phyloP scores from a whole-genome alignment of 2,888 invertebrate genomes.

The Didymodactylos carnosus region DNA sequence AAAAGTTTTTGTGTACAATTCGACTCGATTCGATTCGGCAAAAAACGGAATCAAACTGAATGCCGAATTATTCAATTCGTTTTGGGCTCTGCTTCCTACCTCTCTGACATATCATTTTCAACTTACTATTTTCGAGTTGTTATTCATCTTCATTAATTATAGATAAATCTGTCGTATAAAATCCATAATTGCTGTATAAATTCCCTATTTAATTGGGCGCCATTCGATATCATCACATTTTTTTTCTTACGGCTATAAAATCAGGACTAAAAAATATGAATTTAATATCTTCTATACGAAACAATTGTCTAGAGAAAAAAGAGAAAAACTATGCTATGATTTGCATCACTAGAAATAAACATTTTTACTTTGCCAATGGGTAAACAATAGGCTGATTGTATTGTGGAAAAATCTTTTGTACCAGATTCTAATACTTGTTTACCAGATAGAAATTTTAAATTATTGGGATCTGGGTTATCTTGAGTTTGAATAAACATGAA shows the following conservation, averaged over 20 bases:
- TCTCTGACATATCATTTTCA: no score
- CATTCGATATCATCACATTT: conserved; percentile 65
- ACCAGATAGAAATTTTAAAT: conserved; percentile 84
- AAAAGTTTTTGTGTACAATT: no score
- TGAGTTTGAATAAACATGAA: conserved; percentile 86
- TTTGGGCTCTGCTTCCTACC: no score
- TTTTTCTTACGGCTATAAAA: conserved; percentile 86
- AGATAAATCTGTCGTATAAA: conserved; percentile 78
- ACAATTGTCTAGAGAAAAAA: conserved; percentile 46
- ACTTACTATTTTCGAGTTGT: background rate
- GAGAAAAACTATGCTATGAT: background rate
- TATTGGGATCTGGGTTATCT: conserved; percentile 96
- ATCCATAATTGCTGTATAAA: conserved; percentile 94
- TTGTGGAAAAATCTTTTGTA: conserved; percentile 75
- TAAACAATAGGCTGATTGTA: conserved; percentile 56
- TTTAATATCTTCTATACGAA: conserved; percentile 81
- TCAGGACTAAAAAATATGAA: conserved; percentile 83
- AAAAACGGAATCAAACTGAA: no score
- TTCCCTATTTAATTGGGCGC: conserved; percentile 78
- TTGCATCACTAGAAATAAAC: no score
- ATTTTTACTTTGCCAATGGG: conserved; percentile 36
- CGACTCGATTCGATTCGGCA: no score
- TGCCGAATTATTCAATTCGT: no score
- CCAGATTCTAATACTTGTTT: conserved; percentile 35
- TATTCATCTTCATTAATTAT: conserved; percentile 40